Evolutionary conservation across 2,888 invertebrate species (phyloP), one percentile per base, ranked within the genome.

Genomic region (Axea sp.): DNA sequence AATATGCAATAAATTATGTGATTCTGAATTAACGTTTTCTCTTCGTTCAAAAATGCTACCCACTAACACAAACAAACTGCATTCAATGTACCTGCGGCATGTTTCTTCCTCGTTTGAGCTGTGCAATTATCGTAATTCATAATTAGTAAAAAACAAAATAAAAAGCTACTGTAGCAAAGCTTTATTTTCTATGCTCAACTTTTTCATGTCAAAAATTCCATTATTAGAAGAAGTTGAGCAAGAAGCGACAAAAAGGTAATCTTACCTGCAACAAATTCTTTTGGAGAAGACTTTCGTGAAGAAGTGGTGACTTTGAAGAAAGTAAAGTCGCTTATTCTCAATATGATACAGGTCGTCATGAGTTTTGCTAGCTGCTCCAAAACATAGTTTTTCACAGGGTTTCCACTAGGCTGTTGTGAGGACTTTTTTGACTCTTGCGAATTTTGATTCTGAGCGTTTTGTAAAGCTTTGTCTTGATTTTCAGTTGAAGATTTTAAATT

Each of bases 241-340:
- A 24, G 19, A 11, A 7, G 9, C 1, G 1, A 73, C 43, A 19
- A 41, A 45, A 22, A 65, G 15, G 45, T 67, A 72, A 49, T 41
- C 65, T 86, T 89, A 94, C 93, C 93, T 87, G 92, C 90, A 78
- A 94, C 89, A 82, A 96, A 94, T 88, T 96, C 96, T 89, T 96
- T 96, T 9, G 93, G 92, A 73, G 91, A 88, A 78, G 92, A 91
- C 77, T 93, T 93, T 80, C 92, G 92, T 47, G 93, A 92, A 7
- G 92, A 91, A 0, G 95, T 94, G 0, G 94, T 93, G 14, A 96
- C 95, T 85, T 93, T 92, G 87, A 95, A 95, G 45, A 99, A 91
- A 4, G 94, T 94, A 83, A 98, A 95, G 87, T 99, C 97, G 82
- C 96, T 95, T 80, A 98, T 92, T 84, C 96, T 91, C 71, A 98